phyloP scores from a whole-genome alignment of 2,113 vertebrate species.

The Trematomus loennbergii region DNA sequence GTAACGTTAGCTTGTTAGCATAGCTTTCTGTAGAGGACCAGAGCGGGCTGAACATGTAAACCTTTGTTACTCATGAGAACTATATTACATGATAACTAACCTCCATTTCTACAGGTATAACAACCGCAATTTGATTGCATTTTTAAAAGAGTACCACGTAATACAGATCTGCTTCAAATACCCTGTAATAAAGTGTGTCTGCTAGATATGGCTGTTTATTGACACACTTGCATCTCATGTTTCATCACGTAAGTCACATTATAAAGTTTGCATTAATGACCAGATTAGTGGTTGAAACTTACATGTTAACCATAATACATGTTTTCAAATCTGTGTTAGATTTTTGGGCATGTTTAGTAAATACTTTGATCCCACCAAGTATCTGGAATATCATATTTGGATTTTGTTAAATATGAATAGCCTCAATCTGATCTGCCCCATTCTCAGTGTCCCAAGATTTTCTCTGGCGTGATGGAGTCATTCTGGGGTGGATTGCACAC shows the following conservation, averaged over 20 bases:
- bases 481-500: slow-evolving; percentile 31
- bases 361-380: neutral
- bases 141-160: neutral
- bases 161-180: neutral
- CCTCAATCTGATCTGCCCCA: neutral
- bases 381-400: neutral
- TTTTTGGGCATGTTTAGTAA: neutral
- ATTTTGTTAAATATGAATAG: neutral
- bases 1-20: neutral
- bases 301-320: no score
- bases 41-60: neutral
- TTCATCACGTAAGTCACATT: no score
- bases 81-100: neutral
- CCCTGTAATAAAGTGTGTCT: no score
- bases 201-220: no score
- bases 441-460: slow-evolving; percentile 7
- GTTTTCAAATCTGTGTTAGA: neutral
- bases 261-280: no score
- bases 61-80: neutral
- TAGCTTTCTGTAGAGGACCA: neutral
- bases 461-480: slow-evolving; percentile 50
- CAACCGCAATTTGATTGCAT: neutral
- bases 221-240: no score
- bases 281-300: no score
- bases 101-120: neutral